Conservation (phyloP, 2,113 vertebrate species). For the Centropristis striata region DNA sequence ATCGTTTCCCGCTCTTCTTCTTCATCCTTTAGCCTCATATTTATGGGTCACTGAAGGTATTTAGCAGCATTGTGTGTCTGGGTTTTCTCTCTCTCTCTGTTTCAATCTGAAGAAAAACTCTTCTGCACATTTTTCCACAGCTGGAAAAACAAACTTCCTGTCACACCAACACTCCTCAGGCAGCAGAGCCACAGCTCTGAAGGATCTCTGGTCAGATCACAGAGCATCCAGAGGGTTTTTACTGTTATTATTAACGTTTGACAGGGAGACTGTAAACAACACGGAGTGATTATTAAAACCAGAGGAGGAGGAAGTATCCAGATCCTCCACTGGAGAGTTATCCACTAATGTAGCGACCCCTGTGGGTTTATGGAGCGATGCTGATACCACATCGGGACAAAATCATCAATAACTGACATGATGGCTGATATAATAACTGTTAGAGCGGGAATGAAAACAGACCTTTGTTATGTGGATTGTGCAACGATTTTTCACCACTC, state of each 20-base stretch:
- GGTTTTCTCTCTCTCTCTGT: background rate
- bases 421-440: no score
- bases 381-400: no score
- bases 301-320: background rate
- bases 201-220: background rate
- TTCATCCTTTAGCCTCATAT: no score
- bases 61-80: background rate
- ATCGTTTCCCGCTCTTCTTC: background rate
- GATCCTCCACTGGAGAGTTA: no score
- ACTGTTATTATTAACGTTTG: background rate
- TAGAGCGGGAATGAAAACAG: no score
- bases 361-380: no score
- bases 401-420: no score
- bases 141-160: conserved; percentile 32
- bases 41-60: conserved; percentile 4
- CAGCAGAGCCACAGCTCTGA: conserved; percentile 10
- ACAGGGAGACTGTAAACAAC: background rate
- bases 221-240: background rate
- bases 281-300: background rate
- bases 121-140: conserved; percentile 19
- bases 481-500: no score
- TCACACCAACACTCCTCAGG: background rate
- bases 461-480: no score
- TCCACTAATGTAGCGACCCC: no score
- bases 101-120: conserved; percentile 3